Evolutionary conservation across 2,888 invertebrate species (phyloP).

Genomic region (Lapara coniferarum): DNA sequence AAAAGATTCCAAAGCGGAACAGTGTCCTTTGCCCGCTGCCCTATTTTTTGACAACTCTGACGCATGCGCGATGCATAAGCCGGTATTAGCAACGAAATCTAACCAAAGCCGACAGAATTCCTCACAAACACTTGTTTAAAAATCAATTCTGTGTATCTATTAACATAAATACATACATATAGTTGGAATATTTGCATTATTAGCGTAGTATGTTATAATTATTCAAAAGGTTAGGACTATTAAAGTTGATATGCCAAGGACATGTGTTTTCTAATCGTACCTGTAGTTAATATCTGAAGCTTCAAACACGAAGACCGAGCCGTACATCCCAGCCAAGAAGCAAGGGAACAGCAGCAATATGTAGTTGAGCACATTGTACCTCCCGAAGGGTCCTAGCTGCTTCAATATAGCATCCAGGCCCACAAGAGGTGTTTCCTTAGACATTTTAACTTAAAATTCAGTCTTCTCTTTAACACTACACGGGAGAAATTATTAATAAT

Average conservation of each 20-base stretch:
- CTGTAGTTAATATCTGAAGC: slow-evolving; percentile 70
- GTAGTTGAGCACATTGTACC: slow-evolving; percentile 72
- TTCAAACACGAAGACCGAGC: slow-evolving; percentile 74
- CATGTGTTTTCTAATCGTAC: slow-evolving; percentile 46
- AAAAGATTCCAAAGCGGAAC: no score
- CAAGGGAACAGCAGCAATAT: slow-evolving; percentile 70
- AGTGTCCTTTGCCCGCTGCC: neutral
- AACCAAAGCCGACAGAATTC: slow-evolving; percentile 3
- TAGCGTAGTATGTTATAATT: neutral
- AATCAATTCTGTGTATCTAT: neutral
- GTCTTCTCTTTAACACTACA: slow-evolving; percentile 41
- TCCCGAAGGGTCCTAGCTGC: slow-evolving; percentile 72
- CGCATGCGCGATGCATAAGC: slow-evolving; percentile 23
- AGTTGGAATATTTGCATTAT: neutral
- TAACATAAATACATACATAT: neutral
- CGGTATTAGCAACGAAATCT: neutral
- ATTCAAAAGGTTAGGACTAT: neutral
- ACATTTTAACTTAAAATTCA: slow-evolving; percentile 52
- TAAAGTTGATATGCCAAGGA: neutral
- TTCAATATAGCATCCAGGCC: slow-evolving; percentile 66
- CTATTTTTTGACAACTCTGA: neutral
- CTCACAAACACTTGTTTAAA: neutral
- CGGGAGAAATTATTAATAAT: no score
- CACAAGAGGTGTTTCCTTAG: slow-evolving; percentile 46
- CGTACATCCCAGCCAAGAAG: slow-evolving; percentile 75